Evolutionary conservation across 1,140 invertebrate genomes (phyloP).

Genomic region (Sitobion miscanthi): DNA sequence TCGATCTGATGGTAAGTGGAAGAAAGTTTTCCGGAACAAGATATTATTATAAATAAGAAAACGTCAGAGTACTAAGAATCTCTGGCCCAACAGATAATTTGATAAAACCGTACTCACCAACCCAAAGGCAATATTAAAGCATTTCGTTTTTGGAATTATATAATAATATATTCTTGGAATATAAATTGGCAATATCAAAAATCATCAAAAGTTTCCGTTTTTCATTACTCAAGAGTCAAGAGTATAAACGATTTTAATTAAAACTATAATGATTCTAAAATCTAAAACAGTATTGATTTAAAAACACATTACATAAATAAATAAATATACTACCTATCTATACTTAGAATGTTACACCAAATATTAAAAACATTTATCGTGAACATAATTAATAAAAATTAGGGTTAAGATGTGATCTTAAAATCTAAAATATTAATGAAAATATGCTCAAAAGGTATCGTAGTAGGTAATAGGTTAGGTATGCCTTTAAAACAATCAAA

Average conservation of each 20-base stretch:
- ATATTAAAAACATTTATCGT: background rate
- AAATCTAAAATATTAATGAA: background rate
- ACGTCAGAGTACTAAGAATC: background rate
- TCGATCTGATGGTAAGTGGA: background rate
- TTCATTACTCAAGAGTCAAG: background rate
- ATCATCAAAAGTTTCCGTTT: background rate
- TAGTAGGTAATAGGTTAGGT: too few species aligned
- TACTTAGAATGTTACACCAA: background rate
- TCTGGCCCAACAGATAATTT: slow-evolving; percentile 14
- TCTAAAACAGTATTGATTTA: background rate
- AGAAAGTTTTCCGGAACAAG: background rate
- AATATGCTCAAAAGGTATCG: too few species aligned
- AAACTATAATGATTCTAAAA: background rate
- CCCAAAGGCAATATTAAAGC: background rate
- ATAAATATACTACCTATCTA: background rate
- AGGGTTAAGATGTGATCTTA: background rate
- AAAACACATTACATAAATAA: background rate
- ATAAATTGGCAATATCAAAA: background rate
- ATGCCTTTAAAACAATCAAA: too few species aligned
- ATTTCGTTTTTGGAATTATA: background rate
- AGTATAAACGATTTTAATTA: slow-evolving; percentile 10
- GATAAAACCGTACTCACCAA: slow-evolving; percentile 11
- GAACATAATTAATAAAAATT: background rate
- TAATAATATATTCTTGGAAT: background rate
- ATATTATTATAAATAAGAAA: background rate